Base-by-base conservation (phyloP, 2,888 invertebrate species). In the Nasonia oneida region DNA sequence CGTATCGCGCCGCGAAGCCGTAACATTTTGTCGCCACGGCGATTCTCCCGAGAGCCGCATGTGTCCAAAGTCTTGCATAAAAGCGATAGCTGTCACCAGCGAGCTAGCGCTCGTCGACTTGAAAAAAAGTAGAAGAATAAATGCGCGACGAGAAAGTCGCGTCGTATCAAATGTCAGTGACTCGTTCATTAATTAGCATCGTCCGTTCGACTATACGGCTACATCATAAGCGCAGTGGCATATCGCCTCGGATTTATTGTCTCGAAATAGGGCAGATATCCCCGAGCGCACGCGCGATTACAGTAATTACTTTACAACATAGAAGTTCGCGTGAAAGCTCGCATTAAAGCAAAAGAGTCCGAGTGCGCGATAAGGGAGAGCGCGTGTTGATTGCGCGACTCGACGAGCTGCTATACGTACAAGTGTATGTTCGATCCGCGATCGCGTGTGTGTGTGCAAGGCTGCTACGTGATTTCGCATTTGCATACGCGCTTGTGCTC, bases 301-400 rank as follows among this genome's bases (percentile, higher is more conserved):
- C 42, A 12, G 76, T 84, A 84, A 84, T 84, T 81, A 81, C 71
- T 81, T 71, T 53, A n/a, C 71, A 76, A 76, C 81, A 67, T 29
- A 74, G 53, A 74, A 76, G 78, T 74, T 85, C 78, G 78, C 85
- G 85, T 75, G 81, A 85, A 85, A 78, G 74, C 47, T 74, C 77
- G 67, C 78, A 74, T 85, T 81, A 80, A 81, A 84, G 29, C 37
- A 50, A 73, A 78, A 73, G 74, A 64, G 78, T n/a, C 23, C 29
- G 47, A 61, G 78, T 4, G 23, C 12, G 18, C 42, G 47, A 73
- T 73, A 73, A 73, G 8, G 8, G 8, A 8, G 73, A 73, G 42
- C 42, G 42, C 42, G 42, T 42, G 42, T n/a, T 23, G 73, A 73
- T 73, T 73, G 42, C 37, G 14, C 39, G 29, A 29, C 64, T 64